Evolutionary conservation across 2,888 invertebrate species (phyloP), one percentile per base, ranked within the genome.

Genomic region (Morpho helenor): DNA sequence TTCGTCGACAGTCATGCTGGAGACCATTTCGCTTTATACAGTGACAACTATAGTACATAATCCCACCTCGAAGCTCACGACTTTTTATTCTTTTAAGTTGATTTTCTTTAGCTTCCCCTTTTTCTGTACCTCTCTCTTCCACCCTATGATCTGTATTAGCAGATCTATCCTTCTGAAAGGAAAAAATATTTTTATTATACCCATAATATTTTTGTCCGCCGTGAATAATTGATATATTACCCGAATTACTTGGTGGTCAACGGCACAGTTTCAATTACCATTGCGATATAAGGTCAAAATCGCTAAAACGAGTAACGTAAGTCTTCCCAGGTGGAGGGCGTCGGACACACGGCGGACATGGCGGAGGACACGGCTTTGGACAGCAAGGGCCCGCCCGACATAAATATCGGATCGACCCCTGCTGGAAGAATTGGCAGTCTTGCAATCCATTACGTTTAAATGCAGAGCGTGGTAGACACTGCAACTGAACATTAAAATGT

Each of bases 11-110:
- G 61, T 91, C 89, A 68, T 93, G 92, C 71, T 93, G 93, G 42
- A 93, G 81, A 23, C 93, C 93, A 67, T 93, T 92, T 58, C 92
- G 89, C 66, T 92, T 92, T 60, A 91, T 88, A 72, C 93, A 93
- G 69, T 91, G 91, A 70, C 93, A 93, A 66, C 92, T 91, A 59
- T 89, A 88, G 70, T 91, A 89, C 80, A 92, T 87, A 47, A 91
- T 77, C 23, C 92, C 91, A 59, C 89, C 91, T 42, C 92, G 85
- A 63, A 93, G 76, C 71, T 92, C 92, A 57, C 92, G 87, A 72
- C 91, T 91, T 66, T 87, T 89, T 7, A 80, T 87, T 71, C 87
- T 78, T 72, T 85, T 86, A 57, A 91, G 74, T 71, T 80, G 82
- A 68, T 87, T 86, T 77, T 88, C 87, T 67, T 82, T 85, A 73